Percentiles rank a stretch among this genome's conserved stretches.
phyloP scores from a whole-genome alignment of 2,888 invertebrate genomes.

The Pristionchus maxplancki region DNA sequence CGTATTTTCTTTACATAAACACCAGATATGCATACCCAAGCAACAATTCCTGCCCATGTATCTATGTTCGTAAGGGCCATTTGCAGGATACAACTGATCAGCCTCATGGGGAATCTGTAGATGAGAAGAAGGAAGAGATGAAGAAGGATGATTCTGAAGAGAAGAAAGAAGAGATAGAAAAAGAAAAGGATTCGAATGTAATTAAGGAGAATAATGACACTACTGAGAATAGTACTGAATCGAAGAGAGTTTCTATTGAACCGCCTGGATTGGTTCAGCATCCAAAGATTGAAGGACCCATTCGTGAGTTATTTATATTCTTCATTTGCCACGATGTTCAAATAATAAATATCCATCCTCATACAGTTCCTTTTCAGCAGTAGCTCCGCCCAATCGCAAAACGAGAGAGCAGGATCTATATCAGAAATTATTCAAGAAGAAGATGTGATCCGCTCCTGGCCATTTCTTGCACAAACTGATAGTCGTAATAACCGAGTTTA shows the following conservation, averaged over 20 bases:
- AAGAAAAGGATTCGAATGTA: neutral
- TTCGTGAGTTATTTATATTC: neutral
- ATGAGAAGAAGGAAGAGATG: neutral
- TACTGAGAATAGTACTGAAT: neutral
- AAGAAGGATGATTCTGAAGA: neutral
- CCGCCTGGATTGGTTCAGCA: neutral
- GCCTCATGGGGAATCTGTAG: neutral
- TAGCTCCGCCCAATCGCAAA: neutral
- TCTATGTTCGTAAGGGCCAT: too few species aligned
- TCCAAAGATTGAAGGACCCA: neutral
- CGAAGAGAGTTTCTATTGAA: neutral
- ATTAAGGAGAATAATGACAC: neutral
- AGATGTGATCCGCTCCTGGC: neutral
- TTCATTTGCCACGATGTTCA: neutral
- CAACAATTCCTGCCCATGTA: too few species aligned
- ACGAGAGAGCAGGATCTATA: neutral
- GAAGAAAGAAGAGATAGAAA: neutral
- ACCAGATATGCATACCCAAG: too few species aligned
- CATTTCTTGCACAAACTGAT: neutral
- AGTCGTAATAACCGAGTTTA: neutral
- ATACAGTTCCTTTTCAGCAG: neutral
- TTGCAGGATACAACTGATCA: neutral
- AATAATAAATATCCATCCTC: neutral
- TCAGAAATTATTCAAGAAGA: conserved; percentile 14
- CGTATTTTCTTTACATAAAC: too few species aligned